Conservation (phyloP, 2,888 invertebrate species). For the Danaus chrysippus region DNA sequence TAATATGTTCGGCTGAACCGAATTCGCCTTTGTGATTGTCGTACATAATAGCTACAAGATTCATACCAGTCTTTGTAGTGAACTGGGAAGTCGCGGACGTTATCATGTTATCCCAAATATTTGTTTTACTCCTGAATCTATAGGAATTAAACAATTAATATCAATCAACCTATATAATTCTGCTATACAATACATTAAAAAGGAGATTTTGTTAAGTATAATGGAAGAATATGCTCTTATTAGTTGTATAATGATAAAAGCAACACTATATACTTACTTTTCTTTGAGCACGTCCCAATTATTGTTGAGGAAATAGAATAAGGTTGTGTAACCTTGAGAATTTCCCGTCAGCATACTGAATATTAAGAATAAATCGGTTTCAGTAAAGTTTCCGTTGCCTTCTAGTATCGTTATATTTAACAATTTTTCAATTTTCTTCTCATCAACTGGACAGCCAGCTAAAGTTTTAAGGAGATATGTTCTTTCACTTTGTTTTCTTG, state of each 20-base stretch:
- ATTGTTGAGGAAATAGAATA: slow-evolving; percentile 84
- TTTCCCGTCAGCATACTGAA: slow-evolving; percentile 86
- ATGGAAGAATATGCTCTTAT: background rate
- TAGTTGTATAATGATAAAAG: background rate
- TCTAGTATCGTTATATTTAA: slow-evolving; percentile 85
- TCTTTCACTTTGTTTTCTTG: slow-evolving; percentile 85
- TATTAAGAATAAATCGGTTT: slow-evolving; percentile 86
- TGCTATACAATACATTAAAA: background rate
- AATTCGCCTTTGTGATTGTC: slow-evolving; percentile 82
- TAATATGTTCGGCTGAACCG: slow-evolving; percentile 85
- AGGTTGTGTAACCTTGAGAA: slow-evolving; percentile 83
- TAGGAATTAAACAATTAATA: slow-evolving; percentile 19
- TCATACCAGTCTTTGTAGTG: slow-evolving; percentile 85
- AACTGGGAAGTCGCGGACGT: slow-evolving; percentile 87
- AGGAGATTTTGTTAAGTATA: slow-evolving; percentile 6
- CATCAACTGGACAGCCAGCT: slow-evolving; percentile 87
- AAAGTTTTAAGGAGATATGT: slow-evolving; percentile 87
- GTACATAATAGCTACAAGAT: slow-evolving; percentile 83
- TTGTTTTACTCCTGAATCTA: slow-evolving; percentile 83
- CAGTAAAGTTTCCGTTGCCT: slow-evolving; percentile 85
- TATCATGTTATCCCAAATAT: slow-evolving; percentile 87
- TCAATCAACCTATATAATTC: too few relatives aligned
- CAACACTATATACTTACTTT: slow-evolving; percentile 68
- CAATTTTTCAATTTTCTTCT: slow-evolving; percentile 81
- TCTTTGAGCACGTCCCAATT: slow-evolving; percentile 84